A percentile compares a stretch with the other conserved stretches of the same genome.
These are phyloP conservation scores for Hyalella azteca DNA, from an alignment of 2,888 invertebrate genomes.

Conservation along the genomic window DNA sequence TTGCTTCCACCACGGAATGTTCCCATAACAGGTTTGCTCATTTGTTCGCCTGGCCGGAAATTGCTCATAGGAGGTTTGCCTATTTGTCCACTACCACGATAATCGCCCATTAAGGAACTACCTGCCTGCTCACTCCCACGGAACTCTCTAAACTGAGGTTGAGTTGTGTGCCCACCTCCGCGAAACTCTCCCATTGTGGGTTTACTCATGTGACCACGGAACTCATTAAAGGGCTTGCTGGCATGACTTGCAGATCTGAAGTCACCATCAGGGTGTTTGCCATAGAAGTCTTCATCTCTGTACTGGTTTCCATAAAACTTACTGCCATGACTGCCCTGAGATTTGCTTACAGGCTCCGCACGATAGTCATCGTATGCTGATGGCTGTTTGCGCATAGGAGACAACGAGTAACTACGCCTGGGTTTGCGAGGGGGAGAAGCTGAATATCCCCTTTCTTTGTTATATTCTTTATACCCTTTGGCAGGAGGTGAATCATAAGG, in stretches of 20 bases:
- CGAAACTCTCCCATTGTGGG: too few relatives aligned
- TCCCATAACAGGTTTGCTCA: too few relatives aligned
- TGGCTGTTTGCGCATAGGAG: neutral
- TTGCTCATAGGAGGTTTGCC: too few relatives aligned
- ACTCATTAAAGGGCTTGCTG: neutral
- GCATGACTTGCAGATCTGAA: neutral
- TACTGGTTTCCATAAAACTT: neutral
- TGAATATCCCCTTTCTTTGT: neutral
- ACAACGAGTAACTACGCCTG: neutral
- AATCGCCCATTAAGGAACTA: too few relatives aligned
- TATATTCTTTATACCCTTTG: neutral
- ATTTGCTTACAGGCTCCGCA: neutral
- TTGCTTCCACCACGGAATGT: too few relatives aligned
- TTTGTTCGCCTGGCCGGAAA: too few relatives aligned
- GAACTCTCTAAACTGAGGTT: too few relatives aligned
- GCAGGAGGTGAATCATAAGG: conserved; percentile 4
- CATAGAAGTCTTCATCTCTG: neutral
- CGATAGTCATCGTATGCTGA: neutral
- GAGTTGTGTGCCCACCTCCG: too few relatives aligned
- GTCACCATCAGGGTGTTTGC: neutral
- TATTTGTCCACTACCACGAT: too few relatives aligned
- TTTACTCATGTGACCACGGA: too few relatives aligned
- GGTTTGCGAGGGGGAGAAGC: neutral
- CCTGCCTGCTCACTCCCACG: too few relatives aligned
- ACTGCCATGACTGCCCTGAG: neutral